Conservation (phyloP, 2,888 invertebrate genomes). For the Cephus nigrinus region DNA sequence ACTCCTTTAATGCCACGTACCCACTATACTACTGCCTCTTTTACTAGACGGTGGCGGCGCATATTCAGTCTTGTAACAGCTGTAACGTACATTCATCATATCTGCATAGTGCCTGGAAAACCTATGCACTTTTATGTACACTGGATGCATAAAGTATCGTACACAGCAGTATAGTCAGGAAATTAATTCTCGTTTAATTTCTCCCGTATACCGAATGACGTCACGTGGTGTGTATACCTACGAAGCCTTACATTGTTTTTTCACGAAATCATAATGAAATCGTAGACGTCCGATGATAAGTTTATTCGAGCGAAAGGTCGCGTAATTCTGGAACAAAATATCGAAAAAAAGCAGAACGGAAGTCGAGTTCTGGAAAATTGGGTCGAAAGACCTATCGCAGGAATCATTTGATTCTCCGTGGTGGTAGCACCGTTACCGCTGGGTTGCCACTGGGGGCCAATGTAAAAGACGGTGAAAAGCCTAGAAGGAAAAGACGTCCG, state of each 20-base stretch:
- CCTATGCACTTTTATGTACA: not conserved
- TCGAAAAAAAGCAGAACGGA: not conserved
- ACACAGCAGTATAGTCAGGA: not conserved
- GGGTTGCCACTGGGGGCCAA: not conserved
- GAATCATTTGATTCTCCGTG: not conserved
- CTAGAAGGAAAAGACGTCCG: not conserved
- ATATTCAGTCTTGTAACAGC: conserved; percentile 26
- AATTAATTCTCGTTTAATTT: not conserved
- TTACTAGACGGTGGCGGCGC: conserved; percentile 24
- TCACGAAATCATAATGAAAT: not conserved
- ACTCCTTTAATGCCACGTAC: conserved; percentile 19
- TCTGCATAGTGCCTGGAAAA: not conserved
- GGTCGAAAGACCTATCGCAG: not conserved
- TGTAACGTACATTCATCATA: conserved; percentile 38
- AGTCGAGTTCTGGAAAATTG: not conserved
- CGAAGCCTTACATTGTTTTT: not conserved
- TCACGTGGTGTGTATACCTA: not conserved
- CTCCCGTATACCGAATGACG: not conserved
- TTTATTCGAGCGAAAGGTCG: not conserved
- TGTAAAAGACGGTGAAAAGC: not conserved
- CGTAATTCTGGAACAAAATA: not conserved
- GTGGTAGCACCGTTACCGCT: not conserved
- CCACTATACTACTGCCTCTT: conserved; percentile 18
- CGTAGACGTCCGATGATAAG: not conserved
- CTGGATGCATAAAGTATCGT: not conserved